Evolutionary conservation across 2,113 vertebrate genomes (phyloP), one percentile per base, ranked within the genome.

Genomic region (crab-eating macaque (Macaca fascicularis)): DNA sequence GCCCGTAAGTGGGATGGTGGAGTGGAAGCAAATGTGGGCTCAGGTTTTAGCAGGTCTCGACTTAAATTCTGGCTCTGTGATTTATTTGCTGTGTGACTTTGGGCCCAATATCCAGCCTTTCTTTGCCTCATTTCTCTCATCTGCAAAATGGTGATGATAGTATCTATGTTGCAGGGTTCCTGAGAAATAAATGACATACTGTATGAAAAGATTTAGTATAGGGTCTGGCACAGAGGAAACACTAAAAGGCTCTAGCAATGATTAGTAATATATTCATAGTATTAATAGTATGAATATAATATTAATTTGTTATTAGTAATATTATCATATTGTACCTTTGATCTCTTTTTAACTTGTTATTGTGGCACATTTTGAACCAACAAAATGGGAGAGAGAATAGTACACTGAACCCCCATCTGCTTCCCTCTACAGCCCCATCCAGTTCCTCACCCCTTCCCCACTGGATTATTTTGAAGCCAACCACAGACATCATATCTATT

Each of bases 181-280:
- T 83, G 72, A 96, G 52, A 78, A 84, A 93, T 40, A 93, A 88
- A 30, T 79, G 93, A 79, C 78, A 50, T 87, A 55, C 6, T 32
- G 11, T 59, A 45, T 78, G 48, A 90, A 85, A 95, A 95, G 30
- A 64, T 92, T 95, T 82, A 87, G 52, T 32, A 75, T 19, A 23
- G 55, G 52, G 30, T 89, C 45, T 83, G 70, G 5, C 55, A 76
- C 10, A 83, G 45, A 88, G 48, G 48, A 94, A 79, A 30, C 52
- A 93, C 61, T 61, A 89, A 92, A 86, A 89, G 48, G 17, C 3
- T 45, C 64, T 78, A 69, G 61, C 19, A 85, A 55, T 87, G 50
- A 67, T 45, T 55, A 50, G 45, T 52, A 22, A 52, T 79, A 52
- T 52, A 55, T 9, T 69, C n/a, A 90, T 35, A 55, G 13, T 52